A percentile compares a stretch with the other conserved stretches of the same genome.
phyloP scores from a whole-genome alignment of 2,888 invertebrate genomes.

The Torymus auratus region DNA sequence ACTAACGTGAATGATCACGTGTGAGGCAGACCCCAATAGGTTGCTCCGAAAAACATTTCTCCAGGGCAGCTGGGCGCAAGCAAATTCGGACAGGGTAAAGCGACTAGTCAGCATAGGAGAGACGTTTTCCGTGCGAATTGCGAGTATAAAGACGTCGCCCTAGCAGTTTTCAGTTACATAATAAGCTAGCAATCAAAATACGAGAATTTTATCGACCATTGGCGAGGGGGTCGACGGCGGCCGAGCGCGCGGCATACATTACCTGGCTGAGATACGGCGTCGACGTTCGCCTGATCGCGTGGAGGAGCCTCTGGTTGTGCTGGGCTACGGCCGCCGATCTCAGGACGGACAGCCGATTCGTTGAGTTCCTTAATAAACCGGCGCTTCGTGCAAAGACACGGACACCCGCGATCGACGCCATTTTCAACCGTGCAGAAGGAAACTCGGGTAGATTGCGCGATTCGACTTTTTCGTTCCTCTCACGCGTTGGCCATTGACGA shows the following conservation, averaged over 20 bases:
- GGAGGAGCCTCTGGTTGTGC: constrained; percentile 63
- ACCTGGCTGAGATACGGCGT: constrained; percentile 65
- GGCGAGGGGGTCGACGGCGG: background rate
- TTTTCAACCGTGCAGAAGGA: constrained; percentile 63
- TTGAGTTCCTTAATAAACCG: constrained; percentile 66
- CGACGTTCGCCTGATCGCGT: constrained; percentile 60
- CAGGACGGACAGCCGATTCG: constrained; percentile 60
- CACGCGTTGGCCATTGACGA: background rate
- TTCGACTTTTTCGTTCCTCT: constrained; percentile 17
- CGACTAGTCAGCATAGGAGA: no score
- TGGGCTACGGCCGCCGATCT: constrained; percentile 55
- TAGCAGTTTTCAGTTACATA: constrained; percentile 64
- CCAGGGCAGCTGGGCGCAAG: background rate
- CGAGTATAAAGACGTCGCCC: background rate
- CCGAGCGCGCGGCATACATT: constrained; percentile 23
- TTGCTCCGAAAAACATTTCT: background rate
- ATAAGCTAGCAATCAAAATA: constrained; percentile 53
- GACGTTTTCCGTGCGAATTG: no score
- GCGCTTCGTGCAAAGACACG: constrained; percentile 69
- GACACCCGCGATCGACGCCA: constrained; percentile 71
- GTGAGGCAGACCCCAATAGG: background rate
- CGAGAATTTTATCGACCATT: constrained; percentile 7
- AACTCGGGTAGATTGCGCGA: constrained; percentile 34
- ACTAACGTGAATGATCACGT: constrained; percentile 26
- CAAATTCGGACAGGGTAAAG: no score